A percentile compares a stretch with the other conserved stretches of the same genome.
Conservation (phyloP, 2,888 invertebrate genomes). For the Trachelus tabidus region DNA sequence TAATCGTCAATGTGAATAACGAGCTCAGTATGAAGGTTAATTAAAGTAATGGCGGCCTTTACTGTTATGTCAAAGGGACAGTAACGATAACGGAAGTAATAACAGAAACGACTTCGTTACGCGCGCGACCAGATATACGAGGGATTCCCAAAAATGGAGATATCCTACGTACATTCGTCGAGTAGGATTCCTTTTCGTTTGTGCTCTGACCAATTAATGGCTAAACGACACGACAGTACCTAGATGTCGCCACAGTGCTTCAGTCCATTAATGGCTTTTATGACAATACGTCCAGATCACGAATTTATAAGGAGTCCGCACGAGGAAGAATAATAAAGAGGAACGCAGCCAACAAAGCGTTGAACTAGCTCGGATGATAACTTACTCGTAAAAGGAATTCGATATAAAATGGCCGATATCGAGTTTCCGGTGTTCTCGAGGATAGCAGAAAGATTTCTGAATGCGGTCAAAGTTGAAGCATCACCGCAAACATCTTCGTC, state of each 20-base stretch:
- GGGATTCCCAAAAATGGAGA: neutral
- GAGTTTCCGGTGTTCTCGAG: neutral
- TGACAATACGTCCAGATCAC: neutral
- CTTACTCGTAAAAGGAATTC: slow-evolving; percentile 38
- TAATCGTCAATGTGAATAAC: neutral
- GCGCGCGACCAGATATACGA: neutral
- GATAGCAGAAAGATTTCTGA: neutral
- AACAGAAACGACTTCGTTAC: neutral
- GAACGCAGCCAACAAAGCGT: slow-evolving; percentile 22
- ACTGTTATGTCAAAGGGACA: neutral
- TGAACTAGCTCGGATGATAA: slow-evolving; percentile 40
- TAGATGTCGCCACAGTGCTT: neutral
- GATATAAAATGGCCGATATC: neutral
- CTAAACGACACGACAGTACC: neutral
- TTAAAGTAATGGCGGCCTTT: neutral
- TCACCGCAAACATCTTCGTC: neutral
- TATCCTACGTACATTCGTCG: neutral
- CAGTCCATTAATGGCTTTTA: neutral
- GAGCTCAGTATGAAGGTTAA: neutral
- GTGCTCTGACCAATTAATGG: neutral
- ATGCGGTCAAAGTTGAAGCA: neutral
- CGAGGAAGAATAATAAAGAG: neutral
- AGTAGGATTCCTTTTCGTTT: neutral
- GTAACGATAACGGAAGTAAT: neutral
- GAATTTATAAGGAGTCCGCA: neutral